Evolutionary conservation across 2,113 vertebrate genomes (phyloP).

Genomic region (Hassar affinis): DNA sequence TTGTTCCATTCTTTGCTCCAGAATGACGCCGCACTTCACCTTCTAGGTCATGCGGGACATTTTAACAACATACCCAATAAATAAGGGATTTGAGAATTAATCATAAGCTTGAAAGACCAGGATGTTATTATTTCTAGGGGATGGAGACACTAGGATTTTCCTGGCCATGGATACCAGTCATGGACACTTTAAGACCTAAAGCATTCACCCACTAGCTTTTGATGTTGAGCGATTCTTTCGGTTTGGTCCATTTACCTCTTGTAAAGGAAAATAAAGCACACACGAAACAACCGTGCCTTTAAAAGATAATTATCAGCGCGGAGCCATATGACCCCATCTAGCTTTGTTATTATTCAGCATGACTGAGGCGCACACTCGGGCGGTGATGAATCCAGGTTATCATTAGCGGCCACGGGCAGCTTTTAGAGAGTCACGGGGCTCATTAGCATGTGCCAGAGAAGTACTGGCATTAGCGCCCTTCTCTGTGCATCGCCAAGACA

Average conservation of each 20-base stretch:
- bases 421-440: constrained; percentile 39
- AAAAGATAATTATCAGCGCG: not conserved
- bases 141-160: not conserved
- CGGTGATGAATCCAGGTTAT: constrained; percentile 20
- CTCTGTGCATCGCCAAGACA: constrained; percentile 13
- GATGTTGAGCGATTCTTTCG: constrained; percentile 27
- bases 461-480: not conserved
- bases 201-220: constrained; percentile 30
- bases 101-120: not conserved
- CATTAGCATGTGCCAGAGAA: constrained; percentile 45
- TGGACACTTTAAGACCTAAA: constrained; percentile 26
- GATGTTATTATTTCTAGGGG: not conserved
- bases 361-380: constrained; percentile 15
- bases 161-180: not conserved
- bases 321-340: constrained; percentile 24
- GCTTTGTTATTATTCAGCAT: constrained; percentile 42
- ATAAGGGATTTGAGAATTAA: not conserved
- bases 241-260: not conserved
- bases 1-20: not conserved
- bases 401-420: constrained; percentile 17
- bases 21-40: not conserved
- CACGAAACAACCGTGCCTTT: not conserved
- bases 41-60: not conserved
- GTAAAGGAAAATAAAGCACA: not conserved
- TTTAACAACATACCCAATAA: not conserved